These are phyloP conservation scores for Harpegnathos saltator DNA, from an alignment of 1,140 invertebrate species.

Conservation along the genomic window DNA sequence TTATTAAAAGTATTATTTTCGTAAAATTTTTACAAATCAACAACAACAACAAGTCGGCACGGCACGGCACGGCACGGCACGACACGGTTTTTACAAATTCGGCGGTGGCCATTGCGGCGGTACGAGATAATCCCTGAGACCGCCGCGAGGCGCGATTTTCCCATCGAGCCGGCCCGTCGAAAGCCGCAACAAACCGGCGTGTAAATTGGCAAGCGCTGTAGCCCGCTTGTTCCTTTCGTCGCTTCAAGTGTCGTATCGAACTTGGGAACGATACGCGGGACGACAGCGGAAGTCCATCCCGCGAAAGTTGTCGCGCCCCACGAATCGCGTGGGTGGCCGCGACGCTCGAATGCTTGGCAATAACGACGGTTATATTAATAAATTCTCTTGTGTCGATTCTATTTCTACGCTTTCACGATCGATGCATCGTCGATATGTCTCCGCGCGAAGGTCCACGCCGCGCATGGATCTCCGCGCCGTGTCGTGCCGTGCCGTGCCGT, in stretches of 20 bases:
- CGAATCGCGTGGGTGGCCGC: constrained; percentile 34
- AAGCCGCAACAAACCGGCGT: constrained; percentile 8
- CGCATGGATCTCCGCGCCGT: neutral
- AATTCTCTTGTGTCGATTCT: constrained; percentile 70
- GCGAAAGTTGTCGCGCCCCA: constrained; percentile 22
- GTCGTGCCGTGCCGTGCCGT: neutral
- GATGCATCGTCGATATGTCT: constrained; percentile 63
- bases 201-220: constrained; percentile 40
- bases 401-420: constrained; percentile 61
- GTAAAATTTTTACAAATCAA: neutral
- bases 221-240: neutral
- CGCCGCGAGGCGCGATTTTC: neutral
- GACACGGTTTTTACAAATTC: neutral
- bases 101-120: no score
- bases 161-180: neutral
- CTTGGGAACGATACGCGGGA: neutral
- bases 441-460: constrained; percentile 34
- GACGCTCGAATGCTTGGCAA: constrained; percentile 54
- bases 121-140: no score
- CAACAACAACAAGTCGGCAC: no score
- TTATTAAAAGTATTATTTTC: no score
- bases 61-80: no score
- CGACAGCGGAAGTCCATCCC: constrained; percentile 48
- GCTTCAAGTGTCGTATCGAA: constrained; percentile 13
- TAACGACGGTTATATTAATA: constrained; percentile 73